Conservation (phyloP, 2,113 vertebrate genomes). For the Channa argus region DNA sequence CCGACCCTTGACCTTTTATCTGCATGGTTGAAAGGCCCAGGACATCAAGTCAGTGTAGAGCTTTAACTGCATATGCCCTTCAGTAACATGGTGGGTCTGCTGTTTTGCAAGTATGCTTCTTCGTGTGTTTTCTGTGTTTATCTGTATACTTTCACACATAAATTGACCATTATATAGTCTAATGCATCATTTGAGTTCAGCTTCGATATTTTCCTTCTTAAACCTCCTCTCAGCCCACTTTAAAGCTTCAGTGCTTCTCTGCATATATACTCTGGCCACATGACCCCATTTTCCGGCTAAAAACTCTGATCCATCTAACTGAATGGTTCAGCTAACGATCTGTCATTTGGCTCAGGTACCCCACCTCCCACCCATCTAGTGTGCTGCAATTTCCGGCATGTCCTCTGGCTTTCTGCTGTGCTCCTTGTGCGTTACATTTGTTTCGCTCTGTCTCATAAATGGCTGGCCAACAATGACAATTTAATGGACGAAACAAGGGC, state of each 20-base stretch:
- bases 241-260: not conserved
- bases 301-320: slow-evolving; percentile 28
- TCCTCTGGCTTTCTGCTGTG: slow-evolving; percentile 29
- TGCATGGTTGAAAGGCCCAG: slow-evolving; percentile 29
- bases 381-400: slow-evolving; percentile 20
- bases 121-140: not conserved
- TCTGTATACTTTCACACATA: not conserved
- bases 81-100: not conserved
- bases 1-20: slow-evolving; percentile 64
- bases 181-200: not conserved
- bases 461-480: slow-evolving; percentile 68
- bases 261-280: not conserved
- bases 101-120: slow-evolving; percentile 1
- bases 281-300: not conserved
- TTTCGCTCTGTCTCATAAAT: slow-evolving; percentile 58
- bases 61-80: slow-evolving; percentile 5
- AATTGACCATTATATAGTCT: not conserved
- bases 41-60: not conserved
- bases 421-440: slow-evolving; percentile 58
- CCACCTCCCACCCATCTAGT: not conserved
- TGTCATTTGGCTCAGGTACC: slow-evolving; percentile 25
- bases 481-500: slow-evolving; percentile 66
- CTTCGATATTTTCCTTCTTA: not conserved
- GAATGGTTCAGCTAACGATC: slow-evolving; percentile 24
- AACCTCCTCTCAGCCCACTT: not conserved